These are phyloP conservation scores for Andrena dorsata DNA, from an alignment of 2,888 invertebrate species.

Conservation along the genomic window DNA sequence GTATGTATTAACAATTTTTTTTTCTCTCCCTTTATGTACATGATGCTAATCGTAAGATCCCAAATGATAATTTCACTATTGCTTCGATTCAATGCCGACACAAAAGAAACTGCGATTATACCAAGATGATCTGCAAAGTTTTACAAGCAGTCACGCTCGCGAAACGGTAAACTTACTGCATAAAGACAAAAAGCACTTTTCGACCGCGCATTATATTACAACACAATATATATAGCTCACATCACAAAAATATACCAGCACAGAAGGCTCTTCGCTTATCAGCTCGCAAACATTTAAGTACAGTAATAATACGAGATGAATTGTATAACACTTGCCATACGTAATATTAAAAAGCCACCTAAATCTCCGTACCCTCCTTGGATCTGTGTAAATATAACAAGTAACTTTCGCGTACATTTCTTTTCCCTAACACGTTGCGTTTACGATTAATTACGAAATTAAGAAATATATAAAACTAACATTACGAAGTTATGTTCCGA, in stretches of 20 bases:
- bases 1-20: constrained; percentile 65
- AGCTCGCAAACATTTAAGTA: constrained; percentile 29
- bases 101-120: constrained; percentile 1
- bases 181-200: constrained; percentile 29
- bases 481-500: constrained; percentile 1
- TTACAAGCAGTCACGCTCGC: constrained; percentile 13
- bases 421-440: not conserved
- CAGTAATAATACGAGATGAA: constrained; percentile 30
- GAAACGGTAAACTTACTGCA: constrained; percentile 53
- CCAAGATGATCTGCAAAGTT: constrained; percentile 22
- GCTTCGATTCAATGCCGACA: constrained; percentile 9
- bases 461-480: constrained; percentile 10
- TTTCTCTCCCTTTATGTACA: constrained; percentile 49
- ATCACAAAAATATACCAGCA: constrained; percentile 39
- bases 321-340: constrained; percentile 3
- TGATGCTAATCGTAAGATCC: constrained; percentile 26
- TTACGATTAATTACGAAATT: constrained; percentile 11
- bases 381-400: constrained; percentile 13
- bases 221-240: constrained; percentile 31
- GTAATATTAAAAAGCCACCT: constrained; percentile 32
- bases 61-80: constrained; percentile 33
- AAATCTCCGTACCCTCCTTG: constrained; percentile 4
- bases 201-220: constrained; percentile 5
- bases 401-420: constrained; percentile 1
- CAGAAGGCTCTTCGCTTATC: constrained; percentile 29